Evolutionary conservation across 2,113 vertebrate species (phyloP).

Genomic region (Narcine bancroftii): DNA sequence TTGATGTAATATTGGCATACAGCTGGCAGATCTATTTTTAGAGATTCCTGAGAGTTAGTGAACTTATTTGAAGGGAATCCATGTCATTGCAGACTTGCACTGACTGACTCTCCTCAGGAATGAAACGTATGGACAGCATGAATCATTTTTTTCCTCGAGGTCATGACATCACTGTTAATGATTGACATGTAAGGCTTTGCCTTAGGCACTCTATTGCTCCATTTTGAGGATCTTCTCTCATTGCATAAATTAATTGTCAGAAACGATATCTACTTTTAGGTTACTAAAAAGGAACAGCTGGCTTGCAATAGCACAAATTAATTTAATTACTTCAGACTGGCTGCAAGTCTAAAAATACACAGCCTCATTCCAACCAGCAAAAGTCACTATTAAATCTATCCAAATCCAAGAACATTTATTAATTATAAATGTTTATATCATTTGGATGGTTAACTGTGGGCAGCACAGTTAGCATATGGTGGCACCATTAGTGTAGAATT

Average conservation of each 20-base stretch:
- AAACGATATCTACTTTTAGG: not conserved
- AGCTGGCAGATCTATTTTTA: conserved; percentile 26
- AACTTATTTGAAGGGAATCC: not conserved
- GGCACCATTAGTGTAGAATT: too few relatives aligned
- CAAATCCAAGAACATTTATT: too few relatives aligned
- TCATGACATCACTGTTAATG: not conserved
- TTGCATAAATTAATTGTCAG: not conserved
- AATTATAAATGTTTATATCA: too few relatives aligned
- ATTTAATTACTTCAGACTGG: not conserved
- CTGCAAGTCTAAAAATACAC: not conserved
- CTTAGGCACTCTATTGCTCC: not conserved
- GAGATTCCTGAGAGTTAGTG: conserved; percentile 12
- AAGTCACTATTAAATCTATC: not conserved
- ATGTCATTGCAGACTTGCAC: not conserved
- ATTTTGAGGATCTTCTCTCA: not conserved
- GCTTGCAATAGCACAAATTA: not conserved
- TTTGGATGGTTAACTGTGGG: too few relatives aligned
- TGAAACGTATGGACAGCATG: not conserved
- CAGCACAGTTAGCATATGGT: too few relatives aligned
- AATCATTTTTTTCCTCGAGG: not conserved
- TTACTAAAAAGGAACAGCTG: not conserved
- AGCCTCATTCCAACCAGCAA: not conserved
- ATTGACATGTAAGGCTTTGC: not conserved
- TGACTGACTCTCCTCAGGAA: not conserved
- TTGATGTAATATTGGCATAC: not conserved